Conservation (phyloP, 2,888 invertebrate genomes). For the Holacanthella duospinosa region DNA sequence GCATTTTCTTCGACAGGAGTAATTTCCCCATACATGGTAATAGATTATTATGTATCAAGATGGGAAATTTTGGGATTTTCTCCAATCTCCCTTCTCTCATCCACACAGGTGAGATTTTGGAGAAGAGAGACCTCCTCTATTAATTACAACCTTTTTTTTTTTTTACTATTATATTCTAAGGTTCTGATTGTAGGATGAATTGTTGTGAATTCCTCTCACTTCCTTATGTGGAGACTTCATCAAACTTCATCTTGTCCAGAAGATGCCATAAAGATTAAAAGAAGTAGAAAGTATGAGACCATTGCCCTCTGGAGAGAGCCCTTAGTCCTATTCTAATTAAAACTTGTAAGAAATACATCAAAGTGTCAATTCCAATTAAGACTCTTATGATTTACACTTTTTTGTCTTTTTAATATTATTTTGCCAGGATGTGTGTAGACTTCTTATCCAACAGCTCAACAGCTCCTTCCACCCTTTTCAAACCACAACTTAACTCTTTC, state of each 20-base stretch:
- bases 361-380: constrained; percentile 6
- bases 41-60: background rate
- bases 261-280: background rate
- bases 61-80: too few relatives aligned
- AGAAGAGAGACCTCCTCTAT: too few relatives aligned
- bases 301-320: background rate
- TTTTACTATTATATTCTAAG: too few relatives aligned
- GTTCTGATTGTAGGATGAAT: too few relatives aligned
- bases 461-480: background rate
- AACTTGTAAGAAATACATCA: background rate
- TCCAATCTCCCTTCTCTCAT: too few relatives aligned
- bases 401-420: background rate
- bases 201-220: too few relatives aligned
- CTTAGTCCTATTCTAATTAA: background rate
- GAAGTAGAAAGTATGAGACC: too few relatives aligned
- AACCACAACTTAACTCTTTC: too few relatives aligned
- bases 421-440: background rate
- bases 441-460: background rate
- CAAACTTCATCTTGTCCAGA: background rate
- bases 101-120: too few relatives aligned
- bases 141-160: too few relatives aligned
- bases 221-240: background rate
- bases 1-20: background rate
- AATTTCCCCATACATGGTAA: constrained; percentile 2
- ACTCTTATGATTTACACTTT: background rate